phyloP scores from a whole-genome alignment of 92 coral and sea anemone species.

The Galaxea fascicularis region DNA sequence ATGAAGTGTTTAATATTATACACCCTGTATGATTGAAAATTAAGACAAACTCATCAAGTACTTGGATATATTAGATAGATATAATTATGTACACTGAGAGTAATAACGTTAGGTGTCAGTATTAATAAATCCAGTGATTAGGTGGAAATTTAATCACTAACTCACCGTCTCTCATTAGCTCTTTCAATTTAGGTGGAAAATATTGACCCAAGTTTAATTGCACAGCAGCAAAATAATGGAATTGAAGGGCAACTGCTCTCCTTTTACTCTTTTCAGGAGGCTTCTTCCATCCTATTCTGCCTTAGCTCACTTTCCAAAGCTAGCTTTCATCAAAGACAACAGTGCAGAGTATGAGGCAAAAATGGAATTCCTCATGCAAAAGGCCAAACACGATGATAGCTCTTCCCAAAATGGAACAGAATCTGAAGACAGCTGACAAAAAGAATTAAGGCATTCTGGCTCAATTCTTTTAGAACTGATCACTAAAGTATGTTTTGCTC shows the following conservation, averaged over 20 bases:
- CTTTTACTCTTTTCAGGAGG: slow-evolving; percentile 40
- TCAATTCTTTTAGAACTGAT: neutral
- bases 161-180: too few species aligned
- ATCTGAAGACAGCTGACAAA: slow-evolving; percentile 4
- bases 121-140: too few species aligned
- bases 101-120: too few species aligned
- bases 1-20: too few species aligned
- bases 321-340: slow-evolving; percentile 70
- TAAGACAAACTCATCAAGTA: too few species aligned
- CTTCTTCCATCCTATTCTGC: slow-evolving; percentile 75
- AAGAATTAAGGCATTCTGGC: neutral
- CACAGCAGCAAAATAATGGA: neutral
- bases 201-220: too few species aligned
- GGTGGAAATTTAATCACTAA: too few species aligned
- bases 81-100: too few species aligned
- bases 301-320: slow-evolving; percentile 65
- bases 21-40: too few species aligned
- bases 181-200: too few species aligned
- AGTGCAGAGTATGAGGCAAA: slow-evolving; percentile 56
- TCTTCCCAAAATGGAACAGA: neutral
- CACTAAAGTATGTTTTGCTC: neutral
- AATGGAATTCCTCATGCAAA: slow-evolving; percentile 56
- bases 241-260: neutral
- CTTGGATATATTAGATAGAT: too few species aligned
- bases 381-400: slow-evolving; percentile 42